phyloP scores from a whole-genome alignment of 1,140 invertebrate species.

The Arion vulgaris region DNA sequence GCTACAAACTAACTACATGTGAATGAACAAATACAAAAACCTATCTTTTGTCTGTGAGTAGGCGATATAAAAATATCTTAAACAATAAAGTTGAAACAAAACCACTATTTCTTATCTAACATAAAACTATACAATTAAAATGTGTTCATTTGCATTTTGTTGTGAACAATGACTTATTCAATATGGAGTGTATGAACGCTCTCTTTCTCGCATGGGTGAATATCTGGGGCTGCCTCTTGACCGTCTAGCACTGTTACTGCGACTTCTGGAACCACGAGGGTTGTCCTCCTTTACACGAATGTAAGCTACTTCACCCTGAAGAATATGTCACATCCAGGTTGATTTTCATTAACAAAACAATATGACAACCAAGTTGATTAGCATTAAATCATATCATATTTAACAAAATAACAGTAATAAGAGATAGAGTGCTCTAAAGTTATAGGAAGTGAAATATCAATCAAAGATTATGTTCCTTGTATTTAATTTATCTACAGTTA shows the following conservation, averaged over 20 bases:
- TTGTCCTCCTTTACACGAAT: constrained; percentile 96
- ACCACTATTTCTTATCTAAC: not conserved
- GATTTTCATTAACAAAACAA: not conserved
- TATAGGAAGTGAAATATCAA: too few relatives aligned
- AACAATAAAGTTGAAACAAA: not conserved
- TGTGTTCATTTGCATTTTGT: not conserved
- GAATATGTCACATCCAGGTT: not conserved
- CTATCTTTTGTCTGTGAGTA: too few relatives aligned
- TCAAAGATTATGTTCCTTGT: too few relatives aligned
- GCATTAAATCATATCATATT: too few relatives aligned
- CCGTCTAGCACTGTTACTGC: constrained; percentile 74
- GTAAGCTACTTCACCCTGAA: constrained; percentile 94
- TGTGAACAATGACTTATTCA: not conserved
- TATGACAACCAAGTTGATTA: too few relatives aligned
- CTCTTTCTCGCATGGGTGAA: constrained; percentile 88
- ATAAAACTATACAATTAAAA: not conserved
- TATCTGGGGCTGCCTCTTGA: constrained; percentile 81
- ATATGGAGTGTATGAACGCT: constrained; percentile 73
- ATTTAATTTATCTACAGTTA: too few relatives aligned
- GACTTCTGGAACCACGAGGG: constrained; percentile 77
- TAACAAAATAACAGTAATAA: too few relatives aligned
- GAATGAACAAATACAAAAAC: too few relatives aligned
- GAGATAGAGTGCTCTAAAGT: too few relatives aligned
- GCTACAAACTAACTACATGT: too few relatives aligned
- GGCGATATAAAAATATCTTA: too few relatives aligned